Evolutionary conservation across 2,888 invertebrate species (phyloP), one percentile per base, ranked within the genome.

Genomic region (Pandemis cinnamomeana): DNA sequence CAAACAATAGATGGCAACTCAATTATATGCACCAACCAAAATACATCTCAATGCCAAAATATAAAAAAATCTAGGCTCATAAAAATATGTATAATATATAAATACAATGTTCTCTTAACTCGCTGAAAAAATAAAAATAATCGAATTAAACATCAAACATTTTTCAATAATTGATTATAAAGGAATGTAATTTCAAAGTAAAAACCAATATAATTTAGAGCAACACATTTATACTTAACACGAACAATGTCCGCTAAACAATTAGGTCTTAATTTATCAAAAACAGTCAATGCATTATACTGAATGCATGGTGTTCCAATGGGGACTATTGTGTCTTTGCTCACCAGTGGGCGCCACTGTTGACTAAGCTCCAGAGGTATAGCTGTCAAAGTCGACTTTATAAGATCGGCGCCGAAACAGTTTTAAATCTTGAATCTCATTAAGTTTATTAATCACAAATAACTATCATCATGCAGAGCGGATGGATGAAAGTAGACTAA

Each of bases 1-100:
- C 85, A 87, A 89, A 90, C 81, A 88, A 87, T 83, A 84, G 87
- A 92, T 92, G 92, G 92, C 92, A 92, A 91, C 91, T 89, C 84
- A 84, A 82, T 86, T 86, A 70, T 88, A 90, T 88, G 91, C 92
- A 91, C 92, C 92, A 86, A 72, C 55, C 62, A 53, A 71, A 74
- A 71, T 69, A 73, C 51, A 51, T 61, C 53, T 61, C 61, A 70
- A 64, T 61, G 66, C 66, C 53, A 62, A 66, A 70, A 66, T 27
- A 70, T 74, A 44, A 70, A 66, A 53, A 70, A 44, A 66, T 20
- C 67, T 71, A 71, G 20, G 15, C 44, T 67, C 66, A 62, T 27
- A 71, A 53, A 70, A 73, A 66, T 67, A 36, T 36, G 27, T 36
- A 71, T 67, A 61, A 64, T 41, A 67, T 62, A 76, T 75, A 76